phyloP scores from a whole-genome alignment of 1,140 invertebrate genomes.

The Drosophila trapezifrons region DNA sequence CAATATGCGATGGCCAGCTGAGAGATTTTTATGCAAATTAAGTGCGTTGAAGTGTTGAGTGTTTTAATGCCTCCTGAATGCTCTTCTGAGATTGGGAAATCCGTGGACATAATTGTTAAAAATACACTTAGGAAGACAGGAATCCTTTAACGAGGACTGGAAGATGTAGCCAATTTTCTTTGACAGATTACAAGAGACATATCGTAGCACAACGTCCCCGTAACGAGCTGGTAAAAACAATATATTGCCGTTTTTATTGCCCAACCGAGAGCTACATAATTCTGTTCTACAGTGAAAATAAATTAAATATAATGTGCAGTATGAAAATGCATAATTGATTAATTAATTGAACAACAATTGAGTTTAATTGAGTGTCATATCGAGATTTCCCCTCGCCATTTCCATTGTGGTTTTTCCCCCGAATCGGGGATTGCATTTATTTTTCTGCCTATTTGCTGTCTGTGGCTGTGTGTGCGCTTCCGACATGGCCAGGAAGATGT shows the following conservation, averaged over 20 bases:
- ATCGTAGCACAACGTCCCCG: neutral
- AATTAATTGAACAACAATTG: conserved; percentile 77
- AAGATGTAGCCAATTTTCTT: neutral
- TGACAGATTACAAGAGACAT: no score
- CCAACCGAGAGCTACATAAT: no score
- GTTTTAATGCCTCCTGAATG: neutral
- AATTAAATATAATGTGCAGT: conserved; percentile 28
- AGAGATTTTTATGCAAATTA: neutral
- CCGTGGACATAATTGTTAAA: no score
- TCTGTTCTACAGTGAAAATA: conserved; percentile 15
- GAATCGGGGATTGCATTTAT: conserved; percentile 15
- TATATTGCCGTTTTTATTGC: no score
- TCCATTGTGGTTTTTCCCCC: conserved; percentile 23
- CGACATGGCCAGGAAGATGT: conserved; percentile 48
- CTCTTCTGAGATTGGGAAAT: conserved; percentile 2
- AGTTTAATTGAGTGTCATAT: conserved; percentile 72
- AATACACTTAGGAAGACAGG: neutral
- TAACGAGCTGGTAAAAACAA: neutral
- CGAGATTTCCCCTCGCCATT: conserved; percentile 25
- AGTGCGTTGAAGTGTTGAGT: no score
- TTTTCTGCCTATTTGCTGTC: neutral
- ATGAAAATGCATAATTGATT: conserved; percentile 71
- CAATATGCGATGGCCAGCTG: conserved; percentile 19
- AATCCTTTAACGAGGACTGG: no score
- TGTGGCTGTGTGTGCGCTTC: conserved; percentile 32